Conservation (phyloP, 2,888 invertebrate genomes). For the Tortrix viridana region DNA sequence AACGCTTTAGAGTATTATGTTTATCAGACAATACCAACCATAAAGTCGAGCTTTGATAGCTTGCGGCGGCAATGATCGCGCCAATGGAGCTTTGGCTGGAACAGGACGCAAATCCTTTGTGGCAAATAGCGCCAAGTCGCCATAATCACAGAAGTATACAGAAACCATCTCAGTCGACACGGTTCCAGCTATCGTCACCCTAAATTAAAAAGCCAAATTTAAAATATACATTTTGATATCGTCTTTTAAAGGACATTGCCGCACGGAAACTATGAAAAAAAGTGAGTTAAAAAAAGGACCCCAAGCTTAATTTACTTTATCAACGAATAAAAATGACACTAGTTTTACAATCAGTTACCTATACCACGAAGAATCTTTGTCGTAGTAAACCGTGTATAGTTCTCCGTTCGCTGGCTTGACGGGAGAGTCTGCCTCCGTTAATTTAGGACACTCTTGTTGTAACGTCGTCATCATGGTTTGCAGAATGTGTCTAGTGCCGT, state of each 20-base stretch:
- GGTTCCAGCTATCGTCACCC: slow-evolving; percentile 77
- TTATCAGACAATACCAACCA: slow-evolving; percentile 63
- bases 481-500: slow-evolving; percentile 71
- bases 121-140: slow-evolving; percentile 80
- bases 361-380: slow-evolving; percentile 88
- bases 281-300: too few relatives aligned
- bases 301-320: too few relatives aligned
- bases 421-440: slow-evolving; percentile 74
- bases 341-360: slow-evolving; percentile 77
- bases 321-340: too few relatives aligned
- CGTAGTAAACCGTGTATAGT: slow-evolving; percentile 87
- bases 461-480: slow-evolving; percentile 87
- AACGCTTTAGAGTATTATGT: too few relatives aligned
- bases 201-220: slow-evolving; percentile 43
- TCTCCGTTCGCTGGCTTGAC: slow-evolving; percentile 81
- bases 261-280: too few relatives aligned
- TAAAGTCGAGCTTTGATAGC: slow-evolving; percentile 77
- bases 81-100: slow-evolving; percentile 65
- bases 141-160: slow-evolving; percentile 86
- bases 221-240: too few relatives aligned
- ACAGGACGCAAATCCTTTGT: slow-evolving; percentile 63
- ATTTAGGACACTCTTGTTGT: slow-evolving; percentile 84
- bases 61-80: slow-evolving; percentile 72
- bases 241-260: too few relatives aligned
- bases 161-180: slow-evolving; percentile 80